These are phyloP conservation scores for Acanthochromis polyacanthus DNA, from an alignment of 2,113 vertebrate species.

Conservation along the genomic window DNA sequence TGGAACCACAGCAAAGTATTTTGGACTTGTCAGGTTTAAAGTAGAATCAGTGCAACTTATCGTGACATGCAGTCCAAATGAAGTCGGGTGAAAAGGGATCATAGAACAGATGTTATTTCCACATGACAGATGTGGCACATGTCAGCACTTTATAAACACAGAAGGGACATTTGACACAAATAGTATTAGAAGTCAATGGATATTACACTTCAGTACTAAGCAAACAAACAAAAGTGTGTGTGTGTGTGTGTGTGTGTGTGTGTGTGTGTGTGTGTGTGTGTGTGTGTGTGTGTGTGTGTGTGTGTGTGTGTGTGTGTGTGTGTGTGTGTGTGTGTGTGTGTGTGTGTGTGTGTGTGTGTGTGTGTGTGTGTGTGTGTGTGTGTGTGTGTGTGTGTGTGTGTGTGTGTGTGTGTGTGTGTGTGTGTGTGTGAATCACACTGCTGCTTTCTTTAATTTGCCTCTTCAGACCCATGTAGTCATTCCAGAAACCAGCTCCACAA, in stretches of 20 bases:
- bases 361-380: too few species aligned
- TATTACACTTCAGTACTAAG: too few species aligned
- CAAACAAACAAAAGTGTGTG: too few species aligned
- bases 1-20: not conserved
- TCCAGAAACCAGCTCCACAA: not conserved
- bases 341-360: too few species aligned
- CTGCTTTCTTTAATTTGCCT: constrained; percentile 13
- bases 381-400: too few species aligned
- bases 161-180: not conserved
- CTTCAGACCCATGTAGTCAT: not conserved
- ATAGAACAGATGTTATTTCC: not conserved
- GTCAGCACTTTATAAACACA: too few species aligned
- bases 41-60: not conserved
- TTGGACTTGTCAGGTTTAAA: not conserved
- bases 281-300: too few species aligned
- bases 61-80: not conserved
- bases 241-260: too few species aligned
- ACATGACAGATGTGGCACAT: not conserved
- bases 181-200: not conserved
- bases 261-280: too few species aligned
- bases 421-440: not conserved
- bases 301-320: not conserved
- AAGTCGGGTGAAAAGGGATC: not conserved
- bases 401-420: too few species aligned
- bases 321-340: too few species aligned